phyloP scores from a whole-genome alignment of 2,113 vertebrate species.

The Galemys pyrenaicus region DNA sequence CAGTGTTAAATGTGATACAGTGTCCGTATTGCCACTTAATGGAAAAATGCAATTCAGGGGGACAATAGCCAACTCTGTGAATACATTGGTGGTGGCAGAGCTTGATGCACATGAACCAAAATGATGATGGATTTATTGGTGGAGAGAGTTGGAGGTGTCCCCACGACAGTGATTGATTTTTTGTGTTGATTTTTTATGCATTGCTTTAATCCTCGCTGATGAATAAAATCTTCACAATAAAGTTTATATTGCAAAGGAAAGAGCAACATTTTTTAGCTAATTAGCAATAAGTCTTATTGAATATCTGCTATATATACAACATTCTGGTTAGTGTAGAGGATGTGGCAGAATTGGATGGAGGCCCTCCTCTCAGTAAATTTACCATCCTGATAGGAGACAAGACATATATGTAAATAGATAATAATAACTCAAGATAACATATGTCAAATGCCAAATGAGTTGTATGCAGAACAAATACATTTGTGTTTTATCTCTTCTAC shows the following conservation, averaged over 20 bases:
- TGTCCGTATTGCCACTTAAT: background rate
- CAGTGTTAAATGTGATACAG: background rate
- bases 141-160: background rate
- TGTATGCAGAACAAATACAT: background rate
- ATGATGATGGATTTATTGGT: background rate
- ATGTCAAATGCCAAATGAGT: conserved; percentile 44
- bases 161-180: background rate
- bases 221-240: conserved; percentile 32
- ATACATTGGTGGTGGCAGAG: background rate
- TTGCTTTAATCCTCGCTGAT: background rate
- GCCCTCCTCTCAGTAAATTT: conserved; percentile 63
- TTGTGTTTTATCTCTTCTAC: conserved; percentile 29
- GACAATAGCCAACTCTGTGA: background rate
- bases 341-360: background rate
- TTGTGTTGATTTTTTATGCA: background rate
- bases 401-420: conserved; percentile 48
- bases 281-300: conserved; percentile 46
- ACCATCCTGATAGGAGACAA: conserved; percentile 38
- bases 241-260: conserved; percentile 49
- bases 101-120: background rate
- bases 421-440: conserved; percentile 60
- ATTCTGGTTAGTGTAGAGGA: background rate
- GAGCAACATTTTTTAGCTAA: conserved; percentile 8
- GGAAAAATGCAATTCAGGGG: background rate
- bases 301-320: background rate